Evolutionary conservation across 2,888 invertebrate genomes (phyloP).

Genomic region (Anarsia innoxiella): DNA sequence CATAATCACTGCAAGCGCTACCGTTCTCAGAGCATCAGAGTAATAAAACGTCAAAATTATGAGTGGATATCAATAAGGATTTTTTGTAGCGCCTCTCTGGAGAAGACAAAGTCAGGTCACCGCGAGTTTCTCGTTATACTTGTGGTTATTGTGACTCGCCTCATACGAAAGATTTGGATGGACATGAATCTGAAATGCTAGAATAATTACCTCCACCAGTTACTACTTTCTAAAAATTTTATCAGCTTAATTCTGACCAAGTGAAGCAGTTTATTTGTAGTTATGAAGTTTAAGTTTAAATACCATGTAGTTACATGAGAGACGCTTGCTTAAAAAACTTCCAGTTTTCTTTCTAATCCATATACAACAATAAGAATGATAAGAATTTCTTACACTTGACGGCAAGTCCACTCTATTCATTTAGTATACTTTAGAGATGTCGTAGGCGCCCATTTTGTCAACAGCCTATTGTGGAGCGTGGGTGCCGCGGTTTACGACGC

Average conservation of each 20-base stretch:
- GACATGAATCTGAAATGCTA: neutral
- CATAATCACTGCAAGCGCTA: slow-evolving; percentile 29
- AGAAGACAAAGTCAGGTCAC: slow-evolving; percentile 33
- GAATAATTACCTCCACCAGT: no score
- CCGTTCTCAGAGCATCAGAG: slow-evolving; percentile 32
- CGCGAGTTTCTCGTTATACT: slow-evolving; percentile 11
- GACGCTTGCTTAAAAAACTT: neutral
- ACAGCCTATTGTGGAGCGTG: slow-evolving; percentile 47
- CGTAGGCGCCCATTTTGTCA: slow-evolving; percentile 13
- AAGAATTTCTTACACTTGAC: no score
- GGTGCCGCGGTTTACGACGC: slow-evolving; percentile 52
- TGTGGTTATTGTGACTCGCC: neutral
- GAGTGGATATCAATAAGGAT: slow-evolving; percentile 33
- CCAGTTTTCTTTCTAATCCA: no score
- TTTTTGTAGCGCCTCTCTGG: slow-evolving; percentile 25
- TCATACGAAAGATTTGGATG: slow-evolving; percentile 13
- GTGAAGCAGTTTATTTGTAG: no score
- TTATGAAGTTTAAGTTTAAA: neutral
- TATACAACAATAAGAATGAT: no score
- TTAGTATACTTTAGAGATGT: neutral
- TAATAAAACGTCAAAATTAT: slow-evolving; percentile 43
- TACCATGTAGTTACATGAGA: neutral
- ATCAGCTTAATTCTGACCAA: no score
- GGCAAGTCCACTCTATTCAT: neutral
- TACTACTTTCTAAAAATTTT: no score